Evolutionary conservation across 2,888 invertebrate genomes (phyloP), one percentile per base, ranked within the genome.

Genomic region (Meteorus cinctellus): DNA sequence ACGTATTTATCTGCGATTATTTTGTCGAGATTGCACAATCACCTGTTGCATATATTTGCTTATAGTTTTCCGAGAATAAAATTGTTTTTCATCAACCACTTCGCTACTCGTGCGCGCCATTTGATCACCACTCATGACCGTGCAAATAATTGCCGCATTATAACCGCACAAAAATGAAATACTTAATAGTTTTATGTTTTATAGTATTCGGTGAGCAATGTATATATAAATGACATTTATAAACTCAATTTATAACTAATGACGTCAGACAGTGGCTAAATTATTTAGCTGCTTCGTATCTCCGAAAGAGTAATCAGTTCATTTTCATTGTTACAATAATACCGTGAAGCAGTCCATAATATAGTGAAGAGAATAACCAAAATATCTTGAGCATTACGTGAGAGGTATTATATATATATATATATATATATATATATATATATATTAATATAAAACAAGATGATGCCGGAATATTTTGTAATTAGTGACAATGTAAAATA

Each of bases 391-490:
- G 63, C 12, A 63, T 63, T n/a, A 31, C 45, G 3, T 14, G 12
- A 10, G 3, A 45, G 45, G 14, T 45, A 14, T 10, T 45, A 45
- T 12, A 45, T 45, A 48, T 24, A 24, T 48, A n/a, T 3, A n/a
- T 48, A 45, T 12, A 45, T 45, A 48, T 45, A 45, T 12, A 45
- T 45, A 48, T 45, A 45, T 12, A 45, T 45, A 48, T 24, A 24
- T 48, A n/a, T 3, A n/a, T 48, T n/a, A 16, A 48, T 48, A n/a
- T 48, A 2, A n/a, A 5, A n/a, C 48, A 48, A 48, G 60, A 72
- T 72, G 8, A 34, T 51, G 48, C 16, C 29, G 55, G 24, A 45
- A 73, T 66, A 73, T 65, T 69, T 69, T 12, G 31, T 69, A 69
- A 69, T 69, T 69, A 69, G 69, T 69, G 55, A 55, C 51, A 68